Conservation (phyloP, 2,797 vertebrate genomes). For the Carapus acus region DNA sequence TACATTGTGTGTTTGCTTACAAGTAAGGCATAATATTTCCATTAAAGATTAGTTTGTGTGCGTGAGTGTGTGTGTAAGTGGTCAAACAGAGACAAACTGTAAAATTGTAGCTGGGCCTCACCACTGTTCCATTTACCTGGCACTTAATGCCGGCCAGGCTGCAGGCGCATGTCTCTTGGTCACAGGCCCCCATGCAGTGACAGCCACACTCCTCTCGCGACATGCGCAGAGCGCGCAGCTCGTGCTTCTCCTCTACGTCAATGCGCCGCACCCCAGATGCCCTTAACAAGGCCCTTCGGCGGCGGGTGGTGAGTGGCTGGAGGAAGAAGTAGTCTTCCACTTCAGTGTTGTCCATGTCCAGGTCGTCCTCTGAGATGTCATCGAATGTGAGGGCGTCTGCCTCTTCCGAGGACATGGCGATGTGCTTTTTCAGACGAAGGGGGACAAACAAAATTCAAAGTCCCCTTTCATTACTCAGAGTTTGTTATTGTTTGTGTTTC, state of each 20-base stretch:
- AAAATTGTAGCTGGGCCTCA: conserved; percentile 67
- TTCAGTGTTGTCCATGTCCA: conserved; percentile 90
- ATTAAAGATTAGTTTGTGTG: too few species aligned
- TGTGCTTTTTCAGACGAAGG: conserved; percentile 85
- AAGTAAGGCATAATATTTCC: too few species aligned
- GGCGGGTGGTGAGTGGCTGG: conserved; percentile 88
- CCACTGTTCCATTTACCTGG: conserved; percentile 82
- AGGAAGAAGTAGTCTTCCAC: conserved; percentile 96
- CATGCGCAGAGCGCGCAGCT: conserved; percentile 84
- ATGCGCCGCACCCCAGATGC: conserved; percentile 90
- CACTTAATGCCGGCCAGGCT: conserved; percentile 95
- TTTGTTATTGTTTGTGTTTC: too few species aligned
- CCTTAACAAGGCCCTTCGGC: conserved; percentile 81
- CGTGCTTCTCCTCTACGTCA: conserved; percentile 87
- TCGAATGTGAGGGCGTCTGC: conserved; percentile 85
- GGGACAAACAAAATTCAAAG: too few species aligned
- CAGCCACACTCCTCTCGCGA: conserved; percentile 93
- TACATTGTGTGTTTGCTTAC: too few species aligned
- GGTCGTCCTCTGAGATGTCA: conserved; percentile 91
- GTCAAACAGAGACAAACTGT: conserved; percentile 36
- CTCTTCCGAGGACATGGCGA: conserved; percentile 83
- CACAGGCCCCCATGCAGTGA: conserved; percentile 85
- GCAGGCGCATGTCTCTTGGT: conserved; percentile 90
- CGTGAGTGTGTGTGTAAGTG: too few species aligned
- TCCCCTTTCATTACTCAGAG: too few species aligned